These are phyloP conservation scores for Arge pagana DNA, from an alignment of 2,888 invertebrate genomes.

Conservation along the genomic window DNA sequence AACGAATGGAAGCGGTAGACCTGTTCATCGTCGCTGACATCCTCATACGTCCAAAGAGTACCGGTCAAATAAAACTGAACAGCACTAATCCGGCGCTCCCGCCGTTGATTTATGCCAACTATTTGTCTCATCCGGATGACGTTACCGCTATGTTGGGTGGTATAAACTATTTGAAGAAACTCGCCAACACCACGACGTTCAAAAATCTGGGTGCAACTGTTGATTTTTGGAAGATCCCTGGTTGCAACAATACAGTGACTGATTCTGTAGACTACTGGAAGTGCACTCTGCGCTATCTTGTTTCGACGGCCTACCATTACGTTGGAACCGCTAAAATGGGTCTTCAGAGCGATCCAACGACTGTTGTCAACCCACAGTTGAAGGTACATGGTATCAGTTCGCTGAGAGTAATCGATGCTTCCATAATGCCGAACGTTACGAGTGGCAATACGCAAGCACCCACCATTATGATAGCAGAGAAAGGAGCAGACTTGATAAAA, in stretches of 20 bases:
- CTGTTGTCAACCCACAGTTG: constrained; percentile 36
- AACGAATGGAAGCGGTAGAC: no score
- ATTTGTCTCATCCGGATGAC: constrained; percentile 28
- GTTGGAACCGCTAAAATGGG: constrained; percentile 40
- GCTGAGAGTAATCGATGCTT: constrained; percentile 22
- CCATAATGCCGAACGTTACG: constrained; percentile 17
- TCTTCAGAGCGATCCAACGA: constrained; percentile 10
- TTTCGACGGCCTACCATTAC: constrained; percentile 36
- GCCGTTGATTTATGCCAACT: constrained; percentile 31
- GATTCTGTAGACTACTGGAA: constrained; percentile 35
- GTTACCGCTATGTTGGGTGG: constrained; percentile 25
- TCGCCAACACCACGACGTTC: constrained; percentile 11
- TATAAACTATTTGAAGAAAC: constrained; percentile 26
- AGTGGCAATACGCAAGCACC: constrained; percentile 20
- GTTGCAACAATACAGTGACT: constrained; percentile 33
- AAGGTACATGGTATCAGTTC: constrained; percentile 8
- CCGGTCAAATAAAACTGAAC: constrained; percentile 27
- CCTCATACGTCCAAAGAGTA: no score
- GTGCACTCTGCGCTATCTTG: constrained; percentile 33
- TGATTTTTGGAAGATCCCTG: constrained; percentile 22
- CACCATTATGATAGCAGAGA: constrained; percentile 23
- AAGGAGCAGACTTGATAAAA: constrained; percentile 16
- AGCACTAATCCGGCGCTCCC: constrained; percentile 23
- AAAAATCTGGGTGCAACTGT: constrained; percentile 20
- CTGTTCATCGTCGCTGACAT: no score